Evolutionary conservation across 2,888 invertebrate genomes (phyloP).

Genomic region (Hirtodrosophila confusa): DNA sequence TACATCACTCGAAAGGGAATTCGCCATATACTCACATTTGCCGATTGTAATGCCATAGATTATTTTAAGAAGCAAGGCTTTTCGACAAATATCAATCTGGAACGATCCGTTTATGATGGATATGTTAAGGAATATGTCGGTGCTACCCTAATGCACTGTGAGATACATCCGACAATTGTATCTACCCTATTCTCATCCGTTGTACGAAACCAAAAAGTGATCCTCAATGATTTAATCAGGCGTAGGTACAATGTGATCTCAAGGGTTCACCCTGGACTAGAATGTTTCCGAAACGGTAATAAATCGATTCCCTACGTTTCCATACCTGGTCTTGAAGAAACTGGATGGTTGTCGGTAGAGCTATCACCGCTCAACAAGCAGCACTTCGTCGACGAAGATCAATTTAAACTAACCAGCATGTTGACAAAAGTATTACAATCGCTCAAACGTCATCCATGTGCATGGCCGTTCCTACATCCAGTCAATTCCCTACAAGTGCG

Average conservation of each 20-base stretch:
- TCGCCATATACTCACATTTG: conserved; percentile 96
- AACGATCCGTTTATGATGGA: conserved; percentile 91
- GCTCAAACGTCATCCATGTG: conserved; percentile 87
- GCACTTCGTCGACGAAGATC: conserved; percentile 84
- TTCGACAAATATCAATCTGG: conserved; percentile 95
- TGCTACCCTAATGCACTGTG: conserved; percentile 98
- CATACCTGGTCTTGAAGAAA: conserved; percentile 92
- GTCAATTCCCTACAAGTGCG: conserved; percentile 95
- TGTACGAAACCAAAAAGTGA: no score
- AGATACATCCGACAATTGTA: conserved; percentile 95
- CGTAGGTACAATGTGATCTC: conserved; percentile 91
- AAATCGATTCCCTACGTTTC: conserved; percentile 93
- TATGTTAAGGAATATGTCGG: conserved; percentile 99
- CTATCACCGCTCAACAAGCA: conserved; percentile 85
- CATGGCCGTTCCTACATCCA: conserved; percentile 98
- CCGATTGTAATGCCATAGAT: conserved; percentile 97
- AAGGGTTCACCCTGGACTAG: conserved; percentile 92
- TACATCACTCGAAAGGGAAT: conserved; percentile 96
- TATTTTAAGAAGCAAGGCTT: conserved; percentile 98
- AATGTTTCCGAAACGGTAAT: conserved; percentile 93
- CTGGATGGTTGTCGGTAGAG: conserved; percentile 86
- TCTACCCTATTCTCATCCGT: conserved; percentile 91
- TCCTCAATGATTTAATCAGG: no score
- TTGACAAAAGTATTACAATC: conserved; percentile 87
- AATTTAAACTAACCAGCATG: conserved; percentile 87